phyloP scores from a whole-genome alignment of 2,797 vertebrate species.

The Myoxocephalus aenaeus region DNA sequence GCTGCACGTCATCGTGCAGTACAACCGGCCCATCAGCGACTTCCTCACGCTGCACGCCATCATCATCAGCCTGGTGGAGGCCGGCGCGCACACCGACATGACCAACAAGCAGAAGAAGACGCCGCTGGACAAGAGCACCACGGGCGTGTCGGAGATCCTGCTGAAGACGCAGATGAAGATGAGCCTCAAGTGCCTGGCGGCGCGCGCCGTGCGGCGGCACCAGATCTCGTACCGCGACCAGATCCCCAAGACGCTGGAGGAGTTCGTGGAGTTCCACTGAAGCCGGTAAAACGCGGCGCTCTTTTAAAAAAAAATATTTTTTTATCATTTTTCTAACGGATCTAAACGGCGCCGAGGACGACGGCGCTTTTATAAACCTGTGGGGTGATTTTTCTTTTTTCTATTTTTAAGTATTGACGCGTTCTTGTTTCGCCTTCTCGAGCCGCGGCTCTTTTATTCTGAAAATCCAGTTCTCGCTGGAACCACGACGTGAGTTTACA shows the following conservation, averaged over 20 bases:
- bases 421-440: slow-evolving; percentile 57
- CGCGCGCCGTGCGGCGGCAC: slow-evolving; percentile 93
- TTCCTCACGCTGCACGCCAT: slow-evolving; percentile 97
- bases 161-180: slow-evolving; percentile 99
- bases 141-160: slow-evolving; percentile 97
- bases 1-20: slow-evolving; percentile 96
- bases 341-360: slow-evolving; percentile 42
- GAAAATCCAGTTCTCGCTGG: background rate
- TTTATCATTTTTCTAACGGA: slow-evolving; percentile 56
- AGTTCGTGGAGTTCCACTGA: slow-evolving; percentile 98
- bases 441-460: slow-evolving; percentile 1
- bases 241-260: slow-evolving; percentile 96
- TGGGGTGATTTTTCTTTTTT: slow-evolving; percentile 9
- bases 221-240: slow-evolving; percentile 95
- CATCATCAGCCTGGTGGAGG: slow-evolving; percentile 97
- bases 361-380: slow-evolving; percentile 31
- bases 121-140: slow-evolving; percentile 96
- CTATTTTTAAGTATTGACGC: slow-evolving; percentile 46
- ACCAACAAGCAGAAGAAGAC: slow-evolving; percentile 98
- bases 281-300: slow-evolving; percentile 38
- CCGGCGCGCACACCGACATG: slow-evolving; percentile 97
- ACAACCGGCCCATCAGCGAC: slow-evolving; percentile 98
- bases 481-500: background rate
- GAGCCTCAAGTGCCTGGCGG: slow-evolving; percentile 98
- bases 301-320: slow-evolving; percentile 46